Conservation (phyloP, 2,113 vertebrate genomes). For the Sciurus niger region DNA sequence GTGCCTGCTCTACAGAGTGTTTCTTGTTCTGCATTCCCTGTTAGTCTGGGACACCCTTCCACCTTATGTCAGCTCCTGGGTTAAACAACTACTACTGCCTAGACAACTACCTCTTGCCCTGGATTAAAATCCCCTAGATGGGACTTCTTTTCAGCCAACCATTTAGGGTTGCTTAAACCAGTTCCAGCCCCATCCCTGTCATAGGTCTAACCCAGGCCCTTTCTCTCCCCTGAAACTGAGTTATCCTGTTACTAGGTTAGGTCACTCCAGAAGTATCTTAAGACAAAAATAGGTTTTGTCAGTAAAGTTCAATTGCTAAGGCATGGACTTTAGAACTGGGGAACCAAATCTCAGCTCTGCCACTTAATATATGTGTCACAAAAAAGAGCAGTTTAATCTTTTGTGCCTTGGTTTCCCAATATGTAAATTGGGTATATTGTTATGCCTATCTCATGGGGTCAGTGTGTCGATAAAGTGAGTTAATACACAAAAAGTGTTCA, state of each 20-base stretch:
- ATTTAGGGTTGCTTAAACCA: background rate
- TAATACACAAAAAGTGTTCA: background rate
- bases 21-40: background rate
- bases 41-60: background rate
- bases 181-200: background rate
- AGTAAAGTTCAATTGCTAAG: background rate
- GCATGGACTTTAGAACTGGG: background rate
- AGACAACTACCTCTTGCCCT: background rate
- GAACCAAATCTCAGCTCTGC: background rate
- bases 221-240: background rate
- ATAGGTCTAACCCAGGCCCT: background rate
- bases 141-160: background rate
- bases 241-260: background rate
- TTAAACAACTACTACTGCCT: no score
- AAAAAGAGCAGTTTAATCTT: background rate
- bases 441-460: background rate
- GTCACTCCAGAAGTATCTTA: background rate
- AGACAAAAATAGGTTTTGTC: background rate
- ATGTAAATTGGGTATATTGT: background rate
- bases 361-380: background rate
- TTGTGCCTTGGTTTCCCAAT: slow-evolving; percentile 16
- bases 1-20: background rate
- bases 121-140: background rate
- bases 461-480: background rate
- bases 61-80: background rate